A percentile compares a stretch with the other conserved stretches of the same genome.
These are phyloP conservation scores for Monopis laevigella DNA, from an alignment of 2,888 invertebrate genomes.

Conservation along the genomic window DNA sequence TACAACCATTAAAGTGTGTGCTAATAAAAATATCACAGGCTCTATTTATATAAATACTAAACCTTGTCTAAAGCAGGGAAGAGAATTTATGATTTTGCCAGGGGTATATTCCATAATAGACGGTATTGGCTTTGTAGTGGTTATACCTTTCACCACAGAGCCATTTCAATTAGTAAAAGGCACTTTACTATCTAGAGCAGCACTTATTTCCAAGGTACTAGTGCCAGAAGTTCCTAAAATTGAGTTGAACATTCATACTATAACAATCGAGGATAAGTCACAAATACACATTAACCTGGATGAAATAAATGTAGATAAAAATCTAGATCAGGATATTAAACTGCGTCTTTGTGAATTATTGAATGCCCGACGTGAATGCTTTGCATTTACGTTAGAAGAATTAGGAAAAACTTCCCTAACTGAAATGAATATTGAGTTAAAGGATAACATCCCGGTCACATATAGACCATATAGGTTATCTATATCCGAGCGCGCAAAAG, in stretches of 20 bases:
- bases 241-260: not conserved
- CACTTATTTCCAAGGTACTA: not conserved
- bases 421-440: conserved; percentile 10
- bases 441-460: conserved; percentile 15
- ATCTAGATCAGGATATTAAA: not conserved
- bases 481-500: conserved; percentile 10
- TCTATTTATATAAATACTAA: conserved; percentile 6
- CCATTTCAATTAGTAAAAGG: not conserved
- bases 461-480: conserved; percentile 15
- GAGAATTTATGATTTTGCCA: not conserved
- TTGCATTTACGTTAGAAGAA: conserved; percentile 2
- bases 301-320: not conserved
- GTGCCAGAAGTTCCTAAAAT: not conserved
- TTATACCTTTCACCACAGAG: not conserved
- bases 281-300: not conserved
- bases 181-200: not conserved
- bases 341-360: not conserved
- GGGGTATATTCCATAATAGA: not conserved
- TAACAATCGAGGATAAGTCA: not conserved
- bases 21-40: not conserved
- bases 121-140: not conserved
- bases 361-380: conserved; percentile 2
- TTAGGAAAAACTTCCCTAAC: conserved; percentile 4
- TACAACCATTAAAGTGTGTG: not conserved
- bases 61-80: not conserved